Evolutionary conservation across 2,888 invertebrate genomes (phyloP), one percentile per base, ranked within the genome.

Genomic region (Amphipoea lucens): DNA sequence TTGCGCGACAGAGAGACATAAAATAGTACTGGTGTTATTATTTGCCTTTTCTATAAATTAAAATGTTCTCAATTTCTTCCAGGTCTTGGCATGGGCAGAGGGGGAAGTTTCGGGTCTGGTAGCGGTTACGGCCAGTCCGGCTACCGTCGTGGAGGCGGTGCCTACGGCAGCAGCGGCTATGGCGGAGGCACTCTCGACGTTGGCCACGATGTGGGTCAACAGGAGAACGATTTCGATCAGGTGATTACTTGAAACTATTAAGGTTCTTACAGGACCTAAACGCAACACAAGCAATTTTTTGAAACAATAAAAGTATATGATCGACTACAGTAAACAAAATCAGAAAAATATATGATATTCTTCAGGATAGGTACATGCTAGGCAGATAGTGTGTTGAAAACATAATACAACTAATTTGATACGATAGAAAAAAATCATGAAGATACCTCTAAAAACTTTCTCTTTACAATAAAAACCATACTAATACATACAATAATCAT

Each of bases 201-300:
- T 5, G 81, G 71, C 17, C 82, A 87, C 17, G 60, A 74, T 11
- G n/a, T 70, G 23, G 79, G 74, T 9, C 78, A 79, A 23, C 66
- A 76, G 4, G 87, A 83, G 12, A 78, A 62, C n/a, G 85, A 88
- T 6, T 90, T 66, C 66, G 78, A 81, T 42, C 57, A 78, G 79
- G 89, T 89, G 4, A 77, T 57, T 42, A 42, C 14, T 62, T 20
- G 9, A 42, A 20, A 29, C 51, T 60, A 5, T 71, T 29, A 23
- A 29, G 36, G 3, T 2, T 2, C 36, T 36, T 36, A 36, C 36
- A 36, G 36, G 36, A 36, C 36, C 36, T 36, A 36, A 36, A 36
- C 36, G 36, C 36, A 36, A 36, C 1, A 36, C 2, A 36, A 2
- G 36, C 36, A 36, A 36, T 36, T 36, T 36, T 36, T 36, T 3